Evolutionary conservation across 1,140 invertebrate species (phyloP).

Genomic region (Augochlora pura): DNA sequence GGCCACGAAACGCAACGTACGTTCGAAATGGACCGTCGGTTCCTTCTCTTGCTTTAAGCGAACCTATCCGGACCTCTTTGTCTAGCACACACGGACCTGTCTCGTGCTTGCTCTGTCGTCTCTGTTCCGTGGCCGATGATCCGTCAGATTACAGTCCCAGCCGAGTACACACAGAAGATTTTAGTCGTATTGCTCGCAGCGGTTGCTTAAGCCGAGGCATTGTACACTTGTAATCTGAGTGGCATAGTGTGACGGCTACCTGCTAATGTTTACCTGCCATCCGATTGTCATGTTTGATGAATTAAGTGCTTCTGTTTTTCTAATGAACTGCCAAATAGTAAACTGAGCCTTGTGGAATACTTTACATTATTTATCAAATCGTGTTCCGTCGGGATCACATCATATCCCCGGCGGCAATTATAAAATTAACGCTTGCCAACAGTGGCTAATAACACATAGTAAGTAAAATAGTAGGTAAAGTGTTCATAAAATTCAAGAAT

Average conservation of each 20-base stretch:
- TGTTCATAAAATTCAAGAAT: too few species aligned
- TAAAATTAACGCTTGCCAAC: too few species aligned
- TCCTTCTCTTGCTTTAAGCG: not conserved
- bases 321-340: not conserved
- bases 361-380: too few species aligned
- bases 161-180: conserved; percentile 33
- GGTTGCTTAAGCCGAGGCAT: conserved; percentile 35
- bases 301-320: not conserved
- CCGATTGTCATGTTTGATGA: not conserved
- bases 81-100: not conserved
- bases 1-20: conserved; percentile 58
- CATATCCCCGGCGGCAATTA: too few species aligned
- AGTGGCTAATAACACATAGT: too few species aligned
- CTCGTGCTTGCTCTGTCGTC: not conserved
- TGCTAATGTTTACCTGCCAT: conserved; percentile 9
- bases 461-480: too few species aligned
- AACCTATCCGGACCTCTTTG: not conserved
- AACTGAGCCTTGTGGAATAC: not conserved
- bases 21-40: conserved; percentile 57
- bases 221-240: conserved; percentile 59
- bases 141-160: conserved; percentile 52
- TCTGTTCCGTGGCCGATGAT: conserved; percentile 41
- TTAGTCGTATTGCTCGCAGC: conserved; percentile 39
- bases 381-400: too few species aligned
- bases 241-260: conserved; percentile 29